A percentile compares a stretch with the other conserved stretches of the same genome.
These are phyloP conservation scores for Teleogryllus occipitalis DNA, from an alignment of 1,140 invertebrate species.

Conservation along the genomic window DNA sequence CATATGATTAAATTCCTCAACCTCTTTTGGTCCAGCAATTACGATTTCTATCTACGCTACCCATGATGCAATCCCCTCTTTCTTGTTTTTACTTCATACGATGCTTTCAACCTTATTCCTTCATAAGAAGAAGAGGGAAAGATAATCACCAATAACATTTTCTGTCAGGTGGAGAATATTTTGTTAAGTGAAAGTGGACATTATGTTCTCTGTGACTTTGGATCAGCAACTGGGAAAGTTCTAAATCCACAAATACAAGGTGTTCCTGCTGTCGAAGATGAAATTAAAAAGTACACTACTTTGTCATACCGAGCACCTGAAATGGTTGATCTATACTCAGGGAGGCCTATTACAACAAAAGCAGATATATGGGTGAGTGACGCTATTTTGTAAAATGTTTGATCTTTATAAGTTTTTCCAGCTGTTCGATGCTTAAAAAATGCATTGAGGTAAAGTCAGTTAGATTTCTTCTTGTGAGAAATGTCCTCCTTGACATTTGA, in stretches of 20 bases:
- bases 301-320: constrained; percentile 88
- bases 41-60: too few species aligned
- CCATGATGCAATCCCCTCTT: too few species aligned
- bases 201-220: constrained; percentile 85
- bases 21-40: too few species aligned
- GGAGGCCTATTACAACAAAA: constrained; percentile 82
- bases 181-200: constrained; percentile 65
- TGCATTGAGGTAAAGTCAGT: too few species aligned
- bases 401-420: too few species aligned
- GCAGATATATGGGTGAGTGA: constrained; percentile 80
- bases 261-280: constrained; percentile 72
- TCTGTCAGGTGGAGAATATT: constrained; percentile 75
- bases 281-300: constrained; percentile 91
- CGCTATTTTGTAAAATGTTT: neutral
- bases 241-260: constrained; percentile 66
- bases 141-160: neutral
- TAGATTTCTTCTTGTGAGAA: too few species aligned
- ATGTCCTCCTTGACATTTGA: too few species aligned
- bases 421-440: too few species aligned
- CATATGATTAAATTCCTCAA: too few species aligned
- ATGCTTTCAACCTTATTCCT: too few species aligned
- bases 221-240: constrained; percentile 74
- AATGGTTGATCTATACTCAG: constrained; percentile 91
- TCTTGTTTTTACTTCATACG: too few species aligned
- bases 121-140: too few species aligned